These are phyloP conservation scores for Pararge aegeria DNA, from an alignment of 1,140 invertebrate species.

Conservation along the genomic window DNA sequence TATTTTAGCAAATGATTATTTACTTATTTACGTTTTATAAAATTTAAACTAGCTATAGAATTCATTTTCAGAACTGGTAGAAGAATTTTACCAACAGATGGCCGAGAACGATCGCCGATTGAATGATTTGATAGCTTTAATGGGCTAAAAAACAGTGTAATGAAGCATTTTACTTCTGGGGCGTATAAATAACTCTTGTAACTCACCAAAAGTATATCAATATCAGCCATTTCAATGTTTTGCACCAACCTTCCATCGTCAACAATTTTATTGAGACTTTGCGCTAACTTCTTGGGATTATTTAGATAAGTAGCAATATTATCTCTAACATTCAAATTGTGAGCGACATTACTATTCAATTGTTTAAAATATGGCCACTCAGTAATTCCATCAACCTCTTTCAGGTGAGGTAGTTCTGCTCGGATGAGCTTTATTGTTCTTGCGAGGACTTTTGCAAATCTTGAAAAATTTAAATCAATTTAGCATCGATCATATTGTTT, in stretches of 20 bases:
- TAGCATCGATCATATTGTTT: background rate
- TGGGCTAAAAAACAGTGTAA: no score
- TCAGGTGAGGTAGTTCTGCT: constrained; percentile 54
- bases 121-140: no score
- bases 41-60: no score
- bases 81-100: no score
- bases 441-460: constrained; percentile 49
- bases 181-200: no score
- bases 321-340: constrained; percentile 43
- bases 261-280: constrained; percentile 32
- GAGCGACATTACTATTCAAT: constrained; percentile 42
- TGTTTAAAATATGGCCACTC: constrained; percentile 46
- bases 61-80: no score
- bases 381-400: constrained; percentile 52
- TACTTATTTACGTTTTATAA: no score
- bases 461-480: constrained; percentile 26
- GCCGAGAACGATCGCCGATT: no score
- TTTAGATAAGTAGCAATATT: constrained; percentile 45
- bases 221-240: constrained; percentile 37
- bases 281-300: constrained; percentile 26
- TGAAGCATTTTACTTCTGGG: no score
- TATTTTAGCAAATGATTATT: constrained; percentile 5
- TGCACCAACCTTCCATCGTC: constrained; percentile 30
- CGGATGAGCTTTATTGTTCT: constrained; percentile 43
- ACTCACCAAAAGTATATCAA: constrained; percentile 50